Percentiles rank a stretch among this genome's conserved stretches.
Conservation (phyloP, 1,140 invertebrate species). For the Lordiphosa stackelbergi region DNA sequence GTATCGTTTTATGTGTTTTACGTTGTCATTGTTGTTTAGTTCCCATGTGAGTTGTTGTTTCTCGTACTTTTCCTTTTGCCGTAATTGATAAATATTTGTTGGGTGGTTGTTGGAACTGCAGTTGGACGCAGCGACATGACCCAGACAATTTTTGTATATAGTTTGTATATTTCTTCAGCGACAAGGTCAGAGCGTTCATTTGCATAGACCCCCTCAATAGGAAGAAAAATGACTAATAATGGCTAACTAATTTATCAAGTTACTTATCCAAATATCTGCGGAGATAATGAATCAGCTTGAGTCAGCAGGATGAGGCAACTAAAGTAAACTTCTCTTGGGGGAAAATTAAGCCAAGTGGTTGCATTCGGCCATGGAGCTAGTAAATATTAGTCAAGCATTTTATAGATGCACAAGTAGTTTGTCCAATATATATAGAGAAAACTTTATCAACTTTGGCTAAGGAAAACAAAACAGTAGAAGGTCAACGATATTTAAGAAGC, state of each 20-base stretch:
- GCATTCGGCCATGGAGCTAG: conserved; percentile 28
- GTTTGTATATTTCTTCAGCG: conserved; percentile 17
- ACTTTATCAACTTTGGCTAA: conserved; percentile 12
- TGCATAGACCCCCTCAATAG: conserved; percentile 14
- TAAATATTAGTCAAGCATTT: conserved; percentile 32
- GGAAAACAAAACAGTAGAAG: no score
- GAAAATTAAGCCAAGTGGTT: conserved; percentile 5
- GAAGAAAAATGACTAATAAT: conserved; percentile 39
- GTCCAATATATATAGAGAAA: conserved; percentile 14
- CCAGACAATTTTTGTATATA: conserved; percentile 50
- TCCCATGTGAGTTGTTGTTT: conserved; percentile 23
- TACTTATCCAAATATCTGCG: conserved; percentile 12
- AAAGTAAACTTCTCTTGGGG: not conserved
- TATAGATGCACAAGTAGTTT: not conserved
- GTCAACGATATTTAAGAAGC: no score
- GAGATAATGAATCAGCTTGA: conserved; percentile 32
- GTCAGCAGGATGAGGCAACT: conserved; percentile 16
- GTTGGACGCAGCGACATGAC: conserved; percentile 42
- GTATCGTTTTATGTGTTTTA: conserved; percentile 31
- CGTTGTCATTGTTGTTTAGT: conserved; percentile 38
- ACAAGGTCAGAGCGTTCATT: conserved; percentile 37
- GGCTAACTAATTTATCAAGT: conserved; percentile 17
- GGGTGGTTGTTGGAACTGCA: conserved; percentile 27
- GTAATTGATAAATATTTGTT: conserved; percentile 46
- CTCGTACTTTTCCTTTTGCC: conserved; percentile 14